Percentiles rank a stretch among this genome's conserved stretches.
Evolutionary conservation across 2,888 invertebrate species (phyloP).

Genomic region (Sepioteuthis lessoniana): DNA sequence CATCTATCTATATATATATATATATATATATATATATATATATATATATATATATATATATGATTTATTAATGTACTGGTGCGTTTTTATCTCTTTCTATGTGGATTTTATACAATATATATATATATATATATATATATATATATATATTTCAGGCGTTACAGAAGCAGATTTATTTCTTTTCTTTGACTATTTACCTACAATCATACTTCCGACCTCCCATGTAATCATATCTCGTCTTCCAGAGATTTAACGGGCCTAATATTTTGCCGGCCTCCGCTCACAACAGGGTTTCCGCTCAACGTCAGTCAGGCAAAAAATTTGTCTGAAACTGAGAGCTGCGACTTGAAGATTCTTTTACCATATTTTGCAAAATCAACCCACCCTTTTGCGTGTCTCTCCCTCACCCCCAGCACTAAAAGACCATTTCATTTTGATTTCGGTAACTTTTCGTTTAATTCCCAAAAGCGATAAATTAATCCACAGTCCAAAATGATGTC

Average conservation of each 20-base stretch:
- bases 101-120: neutral
- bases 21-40: no score
- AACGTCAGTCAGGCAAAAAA: neutral
- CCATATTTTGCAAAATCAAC: neutral
- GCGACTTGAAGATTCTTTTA: neutral
- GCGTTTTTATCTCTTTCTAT: no score
- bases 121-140: neutral
- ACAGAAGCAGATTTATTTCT: neutral
- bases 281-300: neutral
- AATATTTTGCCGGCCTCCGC: no score
- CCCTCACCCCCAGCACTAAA: no score
- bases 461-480: no score
- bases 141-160: neutral
- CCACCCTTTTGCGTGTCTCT: neutral
- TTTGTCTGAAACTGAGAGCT: neutral
- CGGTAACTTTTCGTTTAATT: no score
- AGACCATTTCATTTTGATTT: no score
- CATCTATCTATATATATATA: no score
- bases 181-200: neutral
- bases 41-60: no score
- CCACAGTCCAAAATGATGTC: no score
- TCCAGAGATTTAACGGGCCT: neutral
- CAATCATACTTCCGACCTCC: neutral
- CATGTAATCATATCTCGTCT: neutral
- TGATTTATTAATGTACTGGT: no score